Evolutionary conservation across 1,140 invertebrate species (phyloP).

Genomic region (Nixonia krombeini): DNA sequence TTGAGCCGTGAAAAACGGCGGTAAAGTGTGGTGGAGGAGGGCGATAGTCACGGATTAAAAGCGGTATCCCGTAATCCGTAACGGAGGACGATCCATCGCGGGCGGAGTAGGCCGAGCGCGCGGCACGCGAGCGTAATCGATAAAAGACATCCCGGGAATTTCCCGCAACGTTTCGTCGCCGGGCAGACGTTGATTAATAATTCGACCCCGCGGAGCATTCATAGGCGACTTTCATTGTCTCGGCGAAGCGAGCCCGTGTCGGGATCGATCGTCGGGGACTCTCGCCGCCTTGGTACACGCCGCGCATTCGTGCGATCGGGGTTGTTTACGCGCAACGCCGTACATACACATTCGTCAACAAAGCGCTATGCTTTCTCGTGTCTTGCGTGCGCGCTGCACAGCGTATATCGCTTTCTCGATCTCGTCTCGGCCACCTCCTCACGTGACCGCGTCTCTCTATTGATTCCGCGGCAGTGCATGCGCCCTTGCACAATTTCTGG

Average conservation of each 20-base stretch:
- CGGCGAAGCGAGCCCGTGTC: not conserved
- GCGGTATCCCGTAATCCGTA: too few species aligned
- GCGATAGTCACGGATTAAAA: too few species aligned
- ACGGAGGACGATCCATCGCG: too few species aligned
- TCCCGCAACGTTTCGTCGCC: too few species aligned
- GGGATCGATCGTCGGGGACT: conserved; percentile 9
- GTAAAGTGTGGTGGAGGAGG: too few species aligned
- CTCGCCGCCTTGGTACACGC: conserved; percentile 1
- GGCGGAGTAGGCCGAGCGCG: too few species aligned
- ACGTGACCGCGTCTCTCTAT: conserved; percentile 63
- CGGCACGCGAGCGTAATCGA: too few species aligned
- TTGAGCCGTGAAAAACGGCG: too few species aligned
- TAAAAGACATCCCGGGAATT: too few species aligned
- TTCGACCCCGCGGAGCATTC: too few species aligned
- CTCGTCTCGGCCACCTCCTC: conserved; percentile 52
- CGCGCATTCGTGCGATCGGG: conserved; percentile 4
- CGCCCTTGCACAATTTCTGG: conserved; percentile 60
- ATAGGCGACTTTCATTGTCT: not conserved
- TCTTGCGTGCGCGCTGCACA: conserved; percentile 25
- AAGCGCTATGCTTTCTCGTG: conserved; percentile 20
- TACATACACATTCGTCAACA: conserved; percentile 49
- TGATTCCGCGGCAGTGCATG: conserved; percentile 64
- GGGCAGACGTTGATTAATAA: too few species aligned
- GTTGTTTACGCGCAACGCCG: conserved; percentile 52
- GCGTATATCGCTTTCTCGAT: conserved; percentile 40